Evolutionary conservation across 2,113 vertebrate genomes (phyloP), one percentile per base, ranked within the genome.

Genomic region (Pollimyrus isidori): DNA sequence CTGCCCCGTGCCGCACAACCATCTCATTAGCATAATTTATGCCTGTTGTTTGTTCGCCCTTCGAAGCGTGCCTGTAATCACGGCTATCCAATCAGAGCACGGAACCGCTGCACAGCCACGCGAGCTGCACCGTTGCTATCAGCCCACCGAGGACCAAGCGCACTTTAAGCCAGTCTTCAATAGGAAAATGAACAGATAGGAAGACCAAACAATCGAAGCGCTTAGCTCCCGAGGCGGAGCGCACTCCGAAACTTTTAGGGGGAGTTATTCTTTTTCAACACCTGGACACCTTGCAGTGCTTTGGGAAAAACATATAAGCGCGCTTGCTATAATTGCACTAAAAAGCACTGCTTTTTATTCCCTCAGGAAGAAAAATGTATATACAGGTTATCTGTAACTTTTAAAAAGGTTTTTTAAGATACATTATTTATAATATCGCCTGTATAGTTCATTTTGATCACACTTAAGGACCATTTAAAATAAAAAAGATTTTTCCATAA

Each of bases 11-110:
- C 97, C 95, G 95, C 95, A 93, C 95, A 95, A 93, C 91, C 92
- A 91, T 91, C 93, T 94, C 89, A 96, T 98, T 97, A 96, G 94
- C 97, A 97, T 97, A 97, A 97, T 96, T 93, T 96, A 96, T 96
- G 96, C 96, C 93, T 90, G 94, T 94, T 94, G 95, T 95, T 95
- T 93, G 93, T 93, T 92, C 93, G 92, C 94, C 93, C 91, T 92
- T 93, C 91, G 97, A 97, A 98, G 97, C 96, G 98, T 99, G 98
- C 97, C 97, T 96, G 95, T 97, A 96, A 98, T 98, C 97, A 97
- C 94, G 87, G 93, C 90, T 39, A 92, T 92, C 97, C 97, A 97
- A 97, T 97, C 94, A 91, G 93, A 93, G 91, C 91, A 23, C 89
- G 17, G 92, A 86, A 88, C 21, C 87, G 84, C 90, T 21, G 73